These are phyloP conservation scores for Opisthocomus hoazin DNA, from an alignment of 2,113 vertebrate species.

Conservation along the genomic window DNA sequence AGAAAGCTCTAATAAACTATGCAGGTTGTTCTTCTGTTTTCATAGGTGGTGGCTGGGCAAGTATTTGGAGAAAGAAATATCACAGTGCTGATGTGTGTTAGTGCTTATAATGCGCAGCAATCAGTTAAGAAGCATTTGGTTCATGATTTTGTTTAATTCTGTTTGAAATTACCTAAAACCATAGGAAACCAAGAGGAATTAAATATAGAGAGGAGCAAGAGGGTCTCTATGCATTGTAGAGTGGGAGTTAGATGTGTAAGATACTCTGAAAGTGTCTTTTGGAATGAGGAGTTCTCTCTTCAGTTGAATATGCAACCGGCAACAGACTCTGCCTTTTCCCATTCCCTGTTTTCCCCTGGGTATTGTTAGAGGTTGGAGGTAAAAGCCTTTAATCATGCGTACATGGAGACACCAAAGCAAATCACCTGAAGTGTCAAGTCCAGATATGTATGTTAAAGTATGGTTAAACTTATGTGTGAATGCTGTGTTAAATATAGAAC, in stretches of 20 bases:
- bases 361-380: not conserved
- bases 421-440: not conserved
- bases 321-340: not conserved
- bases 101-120: not conserved
- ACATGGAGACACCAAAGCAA: not conserved
- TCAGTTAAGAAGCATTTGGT: not conserved
- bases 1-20: not conserved
- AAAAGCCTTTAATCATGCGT: constrained; percentile 26
- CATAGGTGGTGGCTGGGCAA: not conserved
- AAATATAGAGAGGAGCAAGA: not conserved
- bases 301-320: not conserved
- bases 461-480: constrained; percentile 11
- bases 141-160: not conserved
- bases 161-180: not conserved
- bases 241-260: not conserved
- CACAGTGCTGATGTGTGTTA: not conserved
- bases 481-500: not conserved
- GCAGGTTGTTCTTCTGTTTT: not conserved
- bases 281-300: not conserved
- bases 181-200: not conserved
- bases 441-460: not conserved
- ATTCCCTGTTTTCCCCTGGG: not conserved
- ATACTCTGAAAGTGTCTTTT: not conserved
- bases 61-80: not conserved
- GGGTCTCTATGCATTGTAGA: not conserved